Conservation (phyloP, 2,113 vertebrate genomes). For the Nycticryphes semicollaris region DNA sequence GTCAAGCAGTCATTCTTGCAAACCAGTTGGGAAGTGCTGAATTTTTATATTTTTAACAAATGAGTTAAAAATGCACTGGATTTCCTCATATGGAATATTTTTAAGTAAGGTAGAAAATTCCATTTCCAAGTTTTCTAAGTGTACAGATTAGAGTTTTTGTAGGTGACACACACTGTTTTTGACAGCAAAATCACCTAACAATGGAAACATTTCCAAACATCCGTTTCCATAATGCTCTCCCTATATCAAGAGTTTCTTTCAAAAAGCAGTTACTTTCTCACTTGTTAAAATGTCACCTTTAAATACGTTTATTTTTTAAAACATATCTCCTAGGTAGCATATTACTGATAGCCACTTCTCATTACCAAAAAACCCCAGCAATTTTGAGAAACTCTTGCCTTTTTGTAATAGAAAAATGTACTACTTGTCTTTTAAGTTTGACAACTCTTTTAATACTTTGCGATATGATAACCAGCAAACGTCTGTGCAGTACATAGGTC, state of each 20-base stretch:
- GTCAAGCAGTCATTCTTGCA: not conserved
- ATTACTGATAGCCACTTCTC: not conserved
- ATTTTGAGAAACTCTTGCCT: not conserved
- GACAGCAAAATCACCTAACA: not conserved
- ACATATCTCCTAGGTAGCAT: not conserved
- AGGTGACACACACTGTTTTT: not conserved
- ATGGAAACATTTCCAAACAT: not conserved
- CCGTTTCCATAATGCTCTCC: not conserved
- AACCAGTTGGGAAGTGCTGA: not conserved
- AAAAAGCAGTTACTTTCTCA: not conserved
- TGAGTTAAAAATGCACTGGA: not conserved
- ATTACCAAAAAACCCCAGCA: not conserved
- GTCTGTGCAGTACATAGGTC: not conserved
- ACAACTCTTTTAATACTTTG: not conserved
- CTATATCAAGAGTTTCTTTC: not conserved
- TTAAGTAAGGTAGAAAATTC: not conserved
- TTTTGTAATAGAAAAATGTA: not conserved
- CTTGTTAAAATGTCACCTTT: not conserved
- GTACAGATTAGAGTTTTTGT: not conserved
- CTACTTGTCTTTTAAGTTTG: not conserved
- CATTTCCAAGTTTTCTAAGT: not conserved
- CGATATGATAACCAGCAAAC: not conserved
- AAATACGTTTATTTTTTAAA: not conserved
- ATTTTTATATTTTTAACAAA: not conserved
- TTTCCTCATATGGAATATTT: not conserved